Evolutionary conservation across 2,797 vertebrate species (phyloP).

Genomic region (Enteromius afrohamiltoni): DNA sequence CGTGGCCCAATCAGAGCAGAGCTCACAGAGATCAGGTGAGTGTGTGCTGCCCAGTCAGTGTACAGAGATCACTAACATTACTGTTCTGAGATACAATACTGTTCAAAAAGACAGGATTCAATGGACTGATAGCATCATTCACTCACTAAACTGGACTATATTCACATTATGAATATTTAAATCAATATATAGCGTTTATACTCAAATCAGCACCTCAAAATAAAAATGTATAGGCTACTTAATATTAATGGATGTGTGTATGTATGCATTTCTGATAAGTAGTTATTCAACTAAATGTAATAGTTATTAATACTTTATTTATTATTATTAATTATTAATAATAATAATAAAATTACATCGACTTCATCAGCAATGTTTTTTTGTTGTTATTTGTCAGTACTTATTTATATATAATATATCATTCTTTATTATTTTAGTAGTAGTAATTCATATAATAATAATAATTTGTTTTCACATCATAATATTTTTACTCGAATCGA

Average conservation of each 20-base stretch:
- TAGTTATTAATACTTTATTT: neutral
- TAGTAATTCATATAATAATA: neutral
- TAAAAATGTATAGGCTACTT: neutral
- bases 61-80: neutral
- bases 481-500: neutral
- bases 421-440: neutral
- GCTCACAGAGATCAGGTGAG: slow-evolving; percentile 57
- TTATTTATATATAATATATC: neutral
- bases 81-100: neutral
- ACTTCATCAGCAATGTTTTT: neutral
- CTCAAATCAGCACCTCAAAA: neutral
- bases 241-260: neutral
- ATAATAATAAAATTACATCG: neutral
- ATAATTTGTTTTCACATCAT: neutral
- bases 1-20: slow-evolving; percentile 50
- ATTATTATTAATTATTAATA: no score
- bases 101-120: neutral
- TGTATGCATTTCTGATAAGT: neutral
- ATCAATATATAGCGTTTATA: no score
- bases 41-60: neutral
- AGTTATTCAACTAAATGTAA: neutral
- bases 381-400: neutral
- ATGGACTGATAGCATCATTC: neutral
- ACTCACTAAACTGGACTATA: no score
- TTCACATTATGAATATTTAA: no score